These are phyloP conservation scores for Nipponia nippon DNA, from an alignment of 2,113 vertebrate species.

Conservation along the genomic window DNA sequence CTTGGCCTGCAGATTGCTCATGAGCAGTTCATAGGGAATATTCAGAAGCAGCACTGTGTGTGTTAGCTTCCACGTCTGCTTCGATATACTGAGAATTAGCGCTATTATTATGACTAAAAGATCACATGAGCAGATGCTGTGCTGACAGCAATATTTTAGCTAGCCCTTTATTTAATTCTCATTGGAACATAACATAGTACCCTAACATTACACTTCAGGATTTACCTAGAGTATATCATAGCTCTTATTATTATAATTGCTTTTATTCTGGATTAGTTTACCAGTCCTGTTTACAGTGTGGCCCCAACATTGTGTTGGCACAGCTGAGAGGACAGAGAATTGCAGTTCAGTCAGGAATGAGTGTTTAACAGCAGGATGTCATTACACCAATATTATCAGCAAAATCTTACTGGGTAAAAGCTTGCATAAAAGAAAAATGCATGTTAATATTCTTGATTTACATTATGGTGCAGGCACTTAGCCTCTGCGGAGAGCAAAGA, in stretches of 20 bases:
- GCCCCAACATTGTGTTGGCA: not conserved
- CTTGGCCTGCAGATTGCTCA: constrained; percentile 39
- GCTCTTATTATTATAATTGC: not conserved
- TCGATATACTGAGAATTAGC: constrained; percentile 48
- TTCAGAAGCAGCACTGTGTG: constrained; percentile 27
- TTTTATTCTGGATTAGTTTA: not conserved
- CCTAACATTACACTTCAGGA: not conserved
- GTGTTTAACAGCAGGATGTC: not conserved
- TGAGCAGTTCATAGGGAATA: constrained; percentile 39
- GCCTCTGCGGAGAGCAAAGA: not conserved
- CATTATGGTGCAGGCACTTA: not conserved
- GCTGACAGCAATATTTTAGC: constrained; percentile 55
- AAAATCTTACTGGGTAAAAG: not conserved
- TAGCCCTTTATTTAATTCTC: constrained; percentile 61
- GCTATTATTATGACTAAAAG: constrained; percentile 58
- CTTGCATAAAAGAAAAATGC: not conserved
- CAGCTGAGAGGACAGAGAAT: not conserved
- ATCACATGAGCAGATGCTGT: constrained; percentile 56
- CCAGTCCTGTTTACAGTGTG: not conserved
- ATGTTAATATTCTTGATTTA: not conserved
- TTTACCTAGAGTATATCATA: not conserved
- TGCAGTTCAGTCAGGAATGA: not conserved
- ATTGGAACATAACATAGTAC: not conserved
- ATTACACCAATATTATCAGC: not conserved
- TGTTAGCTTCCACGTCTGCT: constrained; percentile 40